These are phyloP conservation scores for Aphelenchoides besseyi DNA, from an alignment of 1,140 invertebrate genomes.

Conservation along the genomic window DNA sequence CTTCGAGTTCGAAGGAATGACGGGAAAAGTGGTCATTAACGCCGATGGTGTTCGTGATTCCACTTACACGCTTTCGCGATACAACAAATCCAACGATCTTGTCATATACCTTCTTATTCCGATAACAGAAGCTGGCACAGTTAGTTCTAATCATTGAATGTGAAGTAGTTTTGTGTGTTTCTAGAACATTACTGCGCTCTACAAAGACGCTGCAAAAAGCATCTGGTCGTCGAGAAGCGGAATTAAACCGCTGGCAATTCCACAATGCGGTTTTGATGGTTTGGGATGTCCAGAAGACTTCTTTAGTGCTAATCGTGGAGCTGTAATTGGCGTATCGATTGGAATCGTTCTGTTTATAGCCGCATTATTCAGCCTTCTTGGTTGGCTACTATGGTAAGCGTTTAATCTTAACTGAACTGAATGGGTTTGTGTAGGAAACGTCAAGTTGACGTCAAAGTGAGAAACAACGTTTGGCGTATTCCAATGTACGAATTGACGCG, in stretches of 20 bases:
- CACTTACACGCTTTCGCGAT: not conserved
- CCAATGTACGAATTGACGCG: not conserved
- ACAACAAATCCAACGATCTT: not conserved
- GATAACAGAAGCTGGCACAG: not conserved
- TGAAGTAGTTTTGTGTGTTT: not conserved
- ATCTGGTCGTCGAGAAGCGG: slow-evolving; percentile 26
- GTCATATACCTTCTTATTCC: not conserved
- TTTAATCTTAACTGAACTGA: slow-evolving; percentile 29
- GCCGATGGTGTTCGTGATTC: slow-evolving; percentile 30
- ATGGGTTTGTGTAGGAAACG: not conserved
- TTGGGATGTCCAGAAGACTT: slow-evolving; percentile 25
- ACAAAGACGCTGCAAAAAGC: not conserved
- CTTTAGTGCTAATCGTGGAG: slow-evolving; percentile 28
- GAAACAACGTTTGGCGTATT: not conserved
- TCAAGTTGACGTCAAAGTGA: not conserved
- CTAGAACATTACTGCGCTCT: not conserved
- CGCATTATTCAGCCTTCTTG: slow-evolving; percentile 17
- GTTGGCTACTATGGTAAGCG: slow-evolving; percentile 35
- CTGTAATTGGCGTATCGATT: slow-evolving; percentile 24
- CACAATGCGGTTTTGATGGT: slow-evolving; percentile 39
- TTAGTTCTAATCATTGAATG: not conserved
- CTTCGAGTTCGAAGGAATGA: slow-evolving; percentile 28
- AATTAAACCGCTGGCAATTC: slow-evolving; percentile 18
- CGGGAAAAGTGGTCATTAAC: slow-evolving; percentile 22
- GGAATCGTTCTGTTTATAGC: slow-evolving; percentile 29